Evolutionary conservation across 2,888 invertebrate genomes (phyloP), one percentile per base, ranked within the genome.

Genomic region (Eugnorisma glareosa): DNA sequence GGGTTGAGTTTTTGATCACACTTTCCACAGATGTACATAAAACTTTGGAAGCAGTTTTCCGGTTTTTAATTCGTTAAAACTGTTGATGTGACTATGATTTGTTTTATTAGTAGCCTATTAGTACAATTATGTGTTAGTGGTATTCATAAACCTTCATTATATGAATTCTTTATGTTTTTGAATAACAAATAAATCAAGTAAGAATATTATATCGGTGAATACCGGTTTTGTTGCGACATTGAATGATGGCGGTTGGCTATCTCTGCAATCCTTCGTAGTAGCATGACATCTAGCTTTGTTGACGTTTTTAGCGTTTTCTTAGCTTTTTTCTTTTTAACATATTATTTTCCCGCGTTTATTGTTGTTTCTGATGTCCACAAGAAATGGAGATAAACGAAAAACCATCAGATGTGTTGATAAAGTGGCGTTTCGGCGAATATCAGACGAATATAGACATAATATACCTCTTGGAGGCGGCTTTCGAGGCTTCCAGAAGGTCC

Each of bases 401-500:
- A 68, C 77, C 15, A 74, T 72, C 77, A 73, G 83, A 68, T 75
- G 73, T 73, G 35, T 73, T 66, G 76, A 73, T 81, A 88, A 88
- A 75, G 74, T 82, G 79, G 77, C 67, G 75, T 64, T 83, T 81
- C 80, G 79, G 72, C 75, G 79, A 72, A 24, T 45, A 74, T 66
- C 70, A 59, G 75, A 76, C 63, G 76, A 67, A 82, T 57, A 75
- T 81, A 67, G 90, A 86, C 79, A 88, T 88, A 81, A 88, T 87
- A 82, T 89, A 89, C 73, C 92, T 90, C 74, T 78, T 86, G 89
- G 92, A 91, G 77, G 15, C 8, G 69, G 40, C 24, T 95, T 94
- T 77, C 88, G 90, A 63, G 95, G 94, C 28, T 95, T 95, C 85
- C 81, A 90, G 51, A 93, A 92, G 83, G 72, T 87, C 8, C 95